phyloP scores from a whole-genome alignment of 2,888 invertebrate species.

The Elegia similella region DNA sequence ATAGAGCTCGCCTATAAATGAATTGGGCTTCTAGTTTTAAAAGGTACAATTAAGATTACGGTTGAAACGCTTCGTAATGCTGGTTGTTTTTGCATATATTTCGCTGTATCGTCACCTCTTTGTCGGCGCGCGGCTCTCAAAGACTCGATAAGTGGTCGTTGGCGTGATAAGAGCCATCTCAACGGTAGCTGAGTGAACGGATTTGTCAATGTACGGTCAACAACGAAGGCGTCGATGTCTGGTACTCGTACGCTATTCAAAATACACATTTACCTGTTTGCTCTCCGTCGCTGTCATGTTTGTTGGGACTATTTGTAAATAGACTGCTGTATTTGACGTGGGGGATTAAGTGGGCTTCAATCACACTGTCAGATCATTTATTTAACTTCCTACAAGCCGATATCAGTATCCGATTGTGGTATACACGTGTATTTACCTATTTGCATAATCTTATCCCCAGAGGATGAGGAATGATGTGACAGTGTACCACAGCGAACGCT shows the following conservation, averaged over 20 bases:
- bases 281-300: slow-evolving; percentile 22
- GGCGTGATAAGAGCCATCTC: slow-evolving; percentile 58
- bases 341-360: slow-evolving; percentile 20
- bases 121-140: slow-evolving; percentile 69
- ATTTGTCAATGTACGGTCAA: slow-evolving; percentile 76
- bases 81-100: slow-evolving; percentile 48
- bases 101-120: slow-evolving; percentile 70
- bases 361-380: slow-evolving; percentile 8
- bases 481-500: slow-evolving; percentile 1
- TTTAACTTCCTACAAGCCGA: slow-evolving; percentile 11
- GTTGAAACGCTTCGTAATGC: slow-evolving; percentile 16
- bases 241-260: slow-evolving; percentile 37
- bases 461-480: not conserved
- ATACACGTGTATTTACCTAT: slow-evolving; percentile 10
- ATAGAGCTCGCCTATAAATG: too few relatives aligned
- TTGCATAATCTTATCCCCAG: slow-evolving; percentile 7
- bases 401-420: slow-evolving; percentile 8
- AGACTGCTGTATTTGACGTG: slow-evolving; percentile 23
- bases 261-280: slow-evolving; percentile 51
- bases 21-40: slow-evolving; percentile 22
- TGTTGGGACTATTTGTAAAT: slow-evolving; percentile 34
- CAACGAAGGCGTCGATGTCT: slow-evolving; percentile 44
- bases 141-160: slow-evolving; percentile 63
- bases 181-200: slow-evolving; percentile 72
- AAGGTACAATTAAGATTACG: slow-evolving; percentile 26